Conservation (phyloP, 2,888 invertebrate genomes). For the Unio pictorum region DNA sequence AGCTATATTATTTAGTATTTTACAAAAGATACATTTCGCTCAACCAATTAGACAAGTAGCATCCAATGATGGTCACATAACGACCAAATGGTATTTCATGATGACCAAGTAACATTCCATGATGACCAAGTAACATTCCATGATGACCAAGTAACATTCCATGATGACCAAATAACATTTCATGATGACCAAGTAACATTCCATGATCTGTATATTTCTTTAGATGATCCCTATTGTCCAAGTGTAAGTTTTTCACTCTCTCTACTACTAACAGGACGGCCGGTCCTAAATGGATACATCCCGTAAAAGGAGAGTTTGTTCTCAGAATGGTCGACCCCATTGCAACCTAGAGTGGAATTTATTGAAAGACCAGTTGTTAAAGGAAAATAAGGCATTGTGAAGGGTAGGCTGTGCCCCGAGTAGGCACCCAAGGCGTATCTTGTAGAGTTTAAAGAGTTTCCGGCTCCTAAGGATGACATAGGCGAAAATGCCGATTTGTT, state of each 20-base stretch:
- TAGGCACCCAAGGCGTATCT: conserved; percentile 48
- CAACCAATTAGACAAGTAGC: no score
- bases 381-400: conserved; percentile 61
- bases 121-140: no score
- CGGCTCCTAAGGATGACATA: conserved; percentile 49
- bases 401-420: conserved; percentile 48
- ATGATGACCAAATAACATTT: no score
- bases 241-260: conserved; percentile 48
- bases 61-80: no score
- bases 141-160: no score
- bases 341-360: conserved; percentile 50
- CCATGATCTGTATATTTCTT: no score
- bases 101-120: no score
- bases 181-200: no score
- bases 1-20: no score
- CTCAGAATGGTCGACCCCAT: conserved; percentile 37
- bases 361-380: conserved; percentile 57
- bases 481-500: conserved; percentile 68
- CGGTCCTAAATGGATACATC: conserved; percentile 58
- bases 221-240: conserved; percentile 10
- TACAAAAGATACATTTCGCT: no score
- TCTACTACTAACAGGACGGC: conserved; percentile 42
- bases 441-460: conserved; percentile 46
- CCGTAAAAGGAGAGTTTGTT: conserved; percentile 48
- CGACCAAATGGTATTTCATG: no score